Evolutionary conservation across 2,797 vertebrate species (phyloP).

Genomic region (Mareca strepera): DNA sequence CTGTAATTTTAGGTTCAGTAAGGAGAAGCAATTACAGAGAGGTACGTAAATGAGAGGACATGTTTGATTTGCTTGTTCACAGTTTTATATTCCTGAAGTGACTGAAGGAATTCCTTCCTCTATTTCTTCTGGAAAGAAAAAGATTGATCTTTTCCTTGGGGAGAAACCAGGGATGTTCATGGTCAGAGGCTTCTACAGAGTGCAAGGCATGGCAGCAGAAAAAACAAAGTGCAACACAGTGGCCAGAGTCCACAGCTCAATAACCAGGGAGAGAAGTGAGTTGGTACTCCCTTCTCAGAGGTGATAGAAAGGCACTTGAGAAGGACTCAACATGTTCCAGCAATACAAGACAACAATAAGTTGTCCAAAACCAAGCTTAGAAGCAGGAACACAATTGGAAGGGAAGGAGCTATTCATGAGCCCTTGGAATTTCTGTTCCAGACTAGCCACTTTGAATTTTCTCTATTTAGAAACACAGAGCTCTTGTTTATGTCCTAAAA

Average conservation of each 20-base stretch:
- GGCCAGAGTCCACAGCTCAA: not conserved
- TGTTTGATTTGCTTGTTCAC: not conserved
- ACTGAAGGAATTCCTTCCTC: not conserved
- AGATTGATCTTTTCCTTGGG: not conserved
- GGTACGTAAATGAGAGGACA: not conserved
- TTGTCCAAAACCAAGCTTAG: not conserved
- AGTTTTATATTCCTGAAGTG: not conserved
- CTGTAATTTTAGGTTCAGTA: not conserved
- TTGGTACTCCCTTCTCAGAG: not conserved
- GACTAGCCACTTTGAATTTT: not conserved
- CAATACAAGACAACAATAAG: not conserved
- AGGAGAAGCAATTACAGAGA: not conserved
- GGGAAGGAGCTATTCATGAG: not conserved
- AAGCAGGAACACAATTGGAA: not conserved
- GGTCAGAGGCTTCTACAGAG: not conserved
- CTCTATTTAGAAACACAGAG: not conserved
- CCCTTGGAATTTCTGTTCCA: not conserved
- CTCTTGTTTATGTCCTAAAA: not conserved
- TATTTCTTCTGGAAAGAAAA: not conserved
- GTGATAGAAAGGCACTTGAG: not conserved
- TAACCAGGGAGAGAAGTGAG: not conserved
- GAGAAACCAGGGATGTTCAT: not conserved
- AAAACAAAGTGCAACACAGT: fast-evolving
- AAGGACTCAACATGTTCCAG: not conserved
- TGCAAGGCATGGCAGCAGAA: not conserved